phyloP scores from a whole-genome alignment of 1,140 invertebrate genomes.

The Neodiprion pinetum region DNA sequence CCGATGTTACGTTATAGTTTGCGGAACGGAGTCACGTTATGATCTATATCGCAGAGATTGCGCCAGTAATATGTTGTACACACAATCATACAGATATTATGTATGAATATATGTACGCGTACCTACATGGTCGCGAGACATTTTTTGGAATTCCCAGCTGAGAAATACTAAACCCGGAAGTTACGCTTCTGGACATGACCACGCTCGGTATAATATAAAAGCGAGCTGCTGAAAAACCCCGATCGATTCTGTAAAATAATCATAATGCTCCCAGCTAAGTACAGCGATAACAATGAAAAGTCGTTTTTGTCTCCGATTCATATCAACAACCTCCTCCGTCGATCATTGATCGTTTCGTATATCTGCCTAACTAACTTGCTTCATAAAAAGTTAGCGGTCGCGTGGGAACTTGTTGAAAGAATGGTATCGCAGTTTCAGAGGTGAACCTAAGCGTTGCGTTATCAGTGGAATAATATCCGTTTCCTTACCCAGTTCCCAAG shows the following conservation, averaged over 20 bases:
- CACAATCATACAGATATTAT: too few relatives aligned
- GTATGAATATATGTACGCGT: background rate
- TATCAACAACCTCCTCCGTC: background rate
- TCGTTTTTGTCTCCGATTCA: background rate
- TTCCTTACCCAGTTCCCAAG: background rate
- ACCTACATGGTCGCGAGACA: background rate
- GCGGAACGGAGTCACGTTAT: too few relatives aligned
- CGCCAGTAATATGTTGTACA: too few relatives aligned
- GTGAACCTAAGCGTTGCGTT: background rate
- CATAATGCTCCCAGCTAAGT: background rate
- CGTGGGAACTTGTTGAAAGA: background rate
- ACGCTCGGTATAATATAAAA: background rate
- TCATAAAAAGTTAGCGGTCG: background rate
- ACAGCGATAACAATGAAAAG: conserved; percentile 5
- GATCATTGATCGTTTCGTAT: background rate
- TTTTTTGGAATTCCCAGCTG: background rate
- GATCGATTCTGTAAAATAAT: background rate
- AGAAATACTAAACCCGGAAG: background rate
- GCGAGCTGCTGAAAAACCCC: conserved; percentile 2
- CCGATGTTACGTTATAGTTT: too few relatives aligned
- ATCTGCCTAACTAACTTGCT: background rate
- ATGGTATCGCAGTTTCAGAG: background rate
- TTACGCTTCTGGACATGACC: background rate
- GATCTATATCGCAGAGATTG: too few relatives aligned
- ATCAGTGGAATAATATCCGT: background rate